A percentile compares a stretch with the other conserved stretches of the same genome.
phyloP scores from a whole-genome alignment of 2,888 invertebrate species.

The Theretra japonica region DNA sequence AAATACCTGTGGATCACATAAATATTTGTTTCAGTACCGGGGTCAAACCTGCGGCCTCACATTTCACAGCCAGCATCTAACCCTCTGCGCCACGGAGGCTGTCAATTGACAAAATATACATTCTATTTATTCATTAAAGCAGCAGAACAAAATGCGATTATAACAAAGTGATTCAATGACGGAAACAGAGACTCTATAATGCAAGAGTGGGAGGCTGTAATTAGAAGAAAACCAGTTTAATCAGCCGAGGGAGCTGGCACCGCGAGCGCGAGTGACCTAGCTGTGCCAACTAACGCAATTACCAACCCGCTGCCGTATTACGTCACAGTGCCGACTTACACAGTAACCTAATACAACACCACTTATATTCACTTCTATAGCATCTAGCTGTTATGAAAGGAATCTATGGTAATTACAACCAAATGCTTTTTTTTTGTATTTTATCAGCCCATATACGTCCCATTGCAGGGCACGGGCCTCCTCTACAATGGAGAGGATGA shows the following conservation, averaged over 20 bases:
- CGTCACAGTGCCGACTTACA: constrained; percentile 21
- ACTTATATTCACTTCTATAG: neutral
- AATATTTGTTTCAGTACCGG: no score
- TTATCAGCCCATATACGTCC: no score
- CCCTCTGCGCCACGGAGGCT: no score
- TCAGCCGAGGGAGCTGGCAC: constrained; percentile 50
- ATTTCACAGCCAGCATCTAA: no score
- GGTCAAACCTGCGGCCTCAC: no score
- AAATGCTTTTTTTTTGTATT: no score
- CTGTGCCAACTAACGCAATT: constrained; percentile 47
- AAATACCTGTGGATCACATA: no score
- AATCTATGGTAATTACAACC: no score
- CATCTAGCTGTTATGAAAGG: no score
- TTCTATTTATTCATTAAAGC: neutral
- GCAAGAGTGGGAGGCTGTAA: constrained; percentile 49
- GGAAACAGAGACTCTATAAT: constrained; percentile 46
- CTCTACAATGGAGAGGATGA: no score
- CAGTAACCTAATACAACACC: neutral
- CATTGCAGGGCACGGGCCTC: no score
- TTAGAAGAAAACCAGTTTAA: constrained; percentile 60
- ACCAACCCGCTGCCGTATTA: constrained; percentile 33
- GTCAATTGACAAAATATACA: no score
- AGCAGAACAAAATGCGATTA: neutral
- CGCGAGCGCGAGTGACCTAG: constrained; percentile 29
- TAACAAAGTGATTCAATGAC: constrained; percentile 1